Conservation (phyloP, 2,888 invertebrate species). For the Eubasilissa splendida region DNA sequence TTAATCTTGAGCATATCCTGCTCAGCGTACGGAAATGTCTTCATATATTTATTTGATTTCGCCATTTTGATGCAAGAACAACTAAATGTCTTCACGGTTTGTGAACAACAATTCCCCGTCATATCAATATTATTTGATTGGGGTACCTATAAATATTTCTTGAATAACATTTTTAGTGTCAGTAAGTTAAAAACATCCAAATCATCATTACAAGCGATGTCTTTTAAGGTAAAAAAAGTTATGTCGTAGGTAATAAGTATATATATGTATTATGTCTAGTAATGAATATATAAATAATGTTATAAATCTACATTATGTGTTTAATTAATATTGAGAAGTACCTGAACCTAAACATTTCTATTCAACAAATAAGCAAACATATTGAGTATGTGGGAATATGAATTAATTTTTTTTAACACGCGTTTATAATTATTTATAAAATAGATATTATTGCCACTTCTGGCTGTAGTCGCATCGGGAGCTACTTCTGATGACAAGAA, state of each 20-base stretch:
- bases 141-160: conserved; percentile 4
- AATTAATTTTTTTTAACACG: no score
- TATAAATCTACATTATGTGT: no score
- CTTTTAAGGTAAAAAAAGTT: conserved; percentile 4
- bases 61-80: conserved; percentile 10
- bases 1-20: conserved; percentile 25
- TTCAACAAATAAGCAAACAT: no score
- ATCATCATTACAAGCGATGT: not conserved
- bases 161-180: not conserved
- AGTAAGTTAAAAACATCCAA: not conserved
- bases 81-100: conserved; percentile 21
- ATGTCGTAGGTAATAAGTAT: no score
- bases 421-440: no score
- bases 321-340: no score
- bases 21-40: conserved; percentile 15
- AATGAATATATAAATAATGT: no score
- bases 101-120: conserved; percentile 12
- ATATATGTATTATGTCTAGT: no score
- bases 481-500: conserved; percentile 45
- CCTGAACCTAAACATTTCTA: no score
- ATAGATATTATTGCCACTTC: no score
- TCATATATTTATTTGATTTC: conserved; percentile 3
- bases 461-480: conserved; percentile 29
- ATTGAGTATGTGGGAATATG: no score
- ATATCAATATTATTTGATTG: conserved; percentile 8